Evolutionary conservation across 2,113 vertebrate species (phyloP).

Genomic region (Cryptomyrus ogoouensis): DNA sequence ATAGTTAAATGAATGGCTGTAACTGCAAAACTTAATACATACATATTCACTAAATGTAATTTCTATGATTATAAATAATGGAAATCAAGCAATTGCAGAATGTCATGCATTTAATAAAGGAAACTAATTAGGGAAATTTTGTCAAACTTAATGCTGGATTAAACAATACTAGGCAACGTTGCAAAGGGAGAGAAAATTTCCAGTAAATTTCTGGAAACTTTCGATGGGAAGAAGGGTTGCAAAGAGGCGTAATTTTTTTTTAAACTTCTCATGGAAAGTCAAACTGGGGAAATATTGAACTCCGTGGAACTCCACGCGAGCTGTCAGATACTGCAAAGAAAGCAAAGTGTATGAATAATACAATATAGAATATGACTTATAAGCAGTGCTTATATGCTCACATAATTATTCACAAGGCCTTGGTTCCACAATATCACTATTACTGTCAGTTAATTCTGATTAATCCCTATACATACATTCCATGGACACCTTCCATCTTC

Average conservation of each 20-base stretch:
- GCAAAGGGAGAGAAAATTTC: background rate
- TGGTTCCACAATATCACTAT: background rate
- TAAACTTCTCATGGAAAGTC: background rate
- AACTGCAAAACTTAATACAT: background rate
- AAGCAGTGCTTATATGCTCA: background rate
- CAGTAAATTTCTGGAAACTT: background rate
- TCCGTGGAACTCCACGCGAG: background rate
- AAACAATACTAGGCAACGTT: background rate
- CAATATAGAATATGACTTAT: background rate
- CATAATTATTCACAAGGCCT: background rate
- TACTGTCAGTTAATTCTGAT: background rate
- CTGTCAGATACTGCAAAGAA: background rate
- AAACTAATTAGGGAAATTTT: background rate
- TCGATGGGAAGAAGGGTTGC: background rate
- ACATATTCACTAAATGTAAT: background rate
- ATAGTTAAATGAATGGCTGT: background rate
- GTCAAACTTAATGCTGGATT: background rate
- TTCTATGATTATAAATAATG: background rate
- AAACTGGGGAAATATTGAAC: background rate
- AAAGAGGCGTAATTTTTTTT: background rate
- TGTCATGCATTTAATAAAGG: background rate
- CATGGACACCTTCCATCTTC: background rate
- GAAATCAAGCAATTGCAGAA: background rate
- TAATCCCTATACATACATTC: background rate
- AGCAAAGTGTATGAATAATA: background rate